A percentile compares a stretch with the other conserved stretches of the same genome.
phyloP scores from a whole-genome alignment of 2,113 vertebrate genomes.

The Recurvirostra avosetta region DNA sequence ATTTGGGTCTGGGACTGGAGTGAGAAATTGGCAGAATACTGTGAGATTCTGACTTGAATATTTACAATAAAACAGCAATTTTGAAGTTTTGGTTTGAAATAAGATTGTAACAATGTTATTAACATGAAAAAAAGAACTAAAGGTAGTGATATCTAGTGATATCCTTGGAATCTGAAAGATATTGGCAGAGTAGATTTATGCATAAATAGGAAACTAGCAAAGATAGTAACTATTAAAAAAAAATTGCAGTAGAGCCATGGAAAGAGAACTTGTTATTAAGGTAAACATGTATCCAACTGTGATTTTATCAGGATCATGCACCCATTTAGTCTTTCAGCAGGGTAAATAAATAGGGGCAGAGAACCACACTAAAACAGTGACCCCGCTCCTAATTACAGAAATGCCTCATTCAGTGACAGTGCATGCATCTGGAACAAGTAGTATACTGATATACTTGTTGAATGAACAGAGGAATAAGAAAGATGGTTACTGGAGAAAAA shows the following conservation, averaged over 20 bases:
- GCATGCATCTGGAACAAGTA: not conserved
- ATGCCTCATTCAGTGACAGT: not conserved
- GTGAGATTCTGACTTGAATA: not conserved
- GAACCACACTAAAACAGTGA: not conserved
- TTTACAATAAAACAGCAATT: not conserved
- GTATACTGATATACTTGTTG: not conserved
- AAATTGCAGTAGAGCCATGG: not conserved
- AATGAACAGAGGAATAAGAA: not conserved
- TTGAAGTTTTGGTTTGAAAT: not conserved
- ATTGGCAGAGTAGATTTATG: not conserved
- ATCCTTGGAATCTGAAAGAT: not conserved
- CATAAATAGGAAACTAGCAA: not conserved
- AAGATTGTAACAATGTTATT: not conserved
- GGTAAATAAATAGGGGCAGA: not conserved
- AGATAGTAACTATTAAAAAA: not conserved
- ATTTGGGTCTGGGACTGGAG: not conserved
- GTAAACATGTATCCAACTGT: not conserved
- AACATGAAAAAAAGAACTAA: not conserved
- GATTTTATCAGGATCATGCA: not conserved
- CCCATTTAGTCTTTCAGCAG: not conserved
- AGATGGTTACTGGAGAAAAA: not conserved
- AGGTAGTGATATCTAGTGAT: not conserved
- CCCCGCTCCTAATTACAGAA: not conserved
- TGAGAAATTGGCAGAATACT: not conserved
- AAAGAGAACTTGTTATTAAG: not conserved